Evolutionary conservation across 2,888 invertebrate genomes (phyloP), one percentile per base, ranked within the genome.

Genomic region (Conops quadrifasciatus): DNA sequence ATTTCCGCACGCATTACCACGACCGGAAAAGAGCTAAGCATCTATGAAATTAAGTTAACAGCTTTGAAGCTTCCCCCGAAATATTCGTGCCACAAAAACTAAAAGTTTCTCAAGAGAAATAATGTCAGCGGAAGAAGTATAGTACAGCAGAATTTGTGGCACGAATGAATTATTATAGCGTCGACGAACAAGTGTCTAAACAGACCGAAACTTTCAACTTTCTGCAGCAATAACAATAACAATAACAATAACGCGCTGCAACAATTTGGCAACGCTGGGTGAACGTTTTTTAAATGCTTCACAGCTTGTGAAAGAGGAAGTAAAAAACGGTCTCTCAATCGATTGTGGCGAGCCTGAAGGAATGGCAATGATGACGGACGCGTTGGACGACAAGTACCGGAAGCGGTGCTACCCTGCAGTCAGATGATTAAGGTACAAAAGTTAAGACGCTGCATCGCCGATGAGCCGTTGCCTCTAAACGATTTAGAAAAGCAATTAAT

Each of bases 401-500:
- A 16, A 24, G 19, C 24, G 9, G 58, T 26, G 24, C 16, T 11
- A 28, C 21, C 11, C 53, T 21, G 5, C 19, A 21, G 0, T 11
- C 1, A 19, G 15, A 2, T 21, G 63, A 26, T 47, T 53, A 66
- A 66, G 49, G 53, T 28, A 19, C 21, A 30, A 28, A 66, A 66
- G 47, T 65, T 51, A 65, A 45, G 43, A 62, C 43, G 62, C 43
- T 7, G 45, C 21, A 13, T 21, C 45, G 43, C n/a, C 24, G 28
- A 43, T 43, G 45, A 11, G 13, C 16, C 15, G 26, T 43, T 60
- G 43, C 21, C 9, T 24, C 36, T 1, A 15, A 4, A 30, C 7
- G 63, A 63, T 13, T 63, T 47, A 63, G 63, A 2, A 30, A 63
- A 63, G 47, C 26, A 47, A 63, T 63, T 63, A 63, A 63, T 26